Evolutionary conservation across 2,113 vertebrate genomes (phyloP).

Genomic region (Elephas maximus): DNA sequence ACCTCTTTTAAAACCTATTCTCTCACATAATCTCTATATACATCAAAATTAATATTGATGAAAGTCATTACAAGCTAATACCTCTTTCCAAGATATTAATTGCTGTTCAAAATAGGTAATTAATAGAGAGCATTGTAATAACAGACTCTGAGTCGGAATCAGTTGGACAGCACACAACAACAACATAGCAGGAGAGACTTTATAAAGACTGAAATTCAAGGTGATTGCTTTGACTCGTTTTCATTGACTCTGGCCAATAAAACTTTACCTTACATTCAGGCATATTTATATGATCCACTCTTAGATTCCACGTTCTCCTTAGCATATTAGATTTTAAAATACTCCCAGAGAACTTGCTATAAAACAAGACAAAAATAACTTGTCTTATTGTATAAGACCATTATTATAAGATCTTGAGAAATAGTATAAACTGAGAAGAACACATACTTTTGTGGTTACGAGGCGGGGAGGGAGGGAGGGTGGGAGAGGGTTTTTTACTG

Average conservation of each 20-base stretch:
- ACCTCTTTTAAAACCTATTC: background rate
- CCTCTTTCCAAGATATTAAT: background rate
- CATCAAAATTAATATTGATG: background rate
- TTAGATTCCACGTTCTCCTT: background rate
- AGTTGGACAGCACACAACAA: background rate
- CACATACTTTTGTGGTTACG: too few species aligned
- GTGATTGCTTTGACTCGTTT: background rate
- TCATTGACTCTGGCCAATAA: background rate
- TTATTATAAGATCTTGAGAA: too few species aligned
- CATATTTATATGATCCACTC: background rate
- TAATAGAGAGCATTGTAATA: background rate
- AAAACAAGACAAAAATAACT: background rate
- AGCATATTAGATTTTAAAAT: background rate
- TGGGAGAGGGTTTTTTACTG: too few species aligned
- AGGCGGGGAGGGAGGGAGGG: too few species aligned
- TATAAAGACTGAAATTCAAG: background rate
- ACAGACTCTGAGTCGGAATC: background rate
- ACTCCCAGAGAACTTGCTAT: background rate
- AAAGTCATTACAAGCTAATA: background rate
- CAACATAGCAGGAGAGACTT: background rate
- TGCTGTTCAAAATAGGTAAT: background rate
- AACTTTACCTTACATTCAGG: background rate
- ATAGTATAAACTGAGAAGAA: too few species aligned
- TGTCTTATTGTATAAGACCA: too few species aligned
- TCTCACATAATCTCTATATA: background rate